A percentile compares a stretch with the other conserved stretches of the same genome.
Evolutionary conservation across 2,888 invertebrate genomes (phyloP).

Genomic region (Bugulina stolonifera): DNA sequence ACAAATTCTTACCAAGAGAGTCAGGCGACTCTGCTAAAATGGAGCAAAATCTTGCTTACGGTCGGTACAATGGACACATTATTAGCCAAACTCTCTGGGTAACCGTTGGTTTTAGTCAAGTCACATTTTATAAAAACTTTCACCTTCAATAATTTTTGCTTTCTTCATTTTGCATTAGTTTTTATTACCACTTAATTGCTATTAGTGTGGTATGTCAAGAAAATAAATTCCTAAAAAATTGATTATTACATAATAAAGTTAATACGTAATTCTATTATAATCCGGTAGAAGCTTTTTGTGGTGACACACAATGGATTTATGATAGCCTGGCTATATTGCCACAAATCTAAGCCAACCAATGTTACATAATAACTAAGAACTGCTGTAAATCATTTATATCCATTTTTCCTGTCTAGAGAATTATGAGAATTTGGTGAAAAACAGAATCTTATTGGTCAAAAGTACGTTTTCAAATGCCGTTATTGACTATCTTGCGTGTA

Average conservation of each 20-base stretch:
- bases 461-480: not conserved
- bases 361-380: conserved; percentile 1
- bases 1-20: no score
- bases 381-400: not conserved
- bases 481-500: not conserved
- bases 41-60: no score
- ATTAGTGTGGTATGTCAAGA: not conserved
- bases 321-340: not conserved
- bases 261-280: conserved; percentile 15
- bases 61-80: no score
- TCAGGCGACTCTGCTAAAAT: no score
- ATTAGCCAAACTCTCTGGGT: no score
- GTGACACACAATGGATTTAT: conserved; percentile 4
- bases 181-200: no score
- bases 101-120: no score
- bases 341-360: conserved; percentile 2
- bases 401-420: not conserved
- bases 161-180: no score
- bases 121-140: no score
- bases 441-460: not conserved
- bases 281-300: conserved; percentile 9
- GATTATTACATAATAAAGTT: not conserved
- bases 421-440: not conserved
- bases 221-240: conserved; percentile 14
- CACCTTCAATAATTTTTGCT: no score